A percentile compares a stretch with the other conserved stretches of the same genome.
phyloP scores from a whole-genome alignment of 2,888 invertebrate genomes.

The Lacanobia oleracea region DNA sequence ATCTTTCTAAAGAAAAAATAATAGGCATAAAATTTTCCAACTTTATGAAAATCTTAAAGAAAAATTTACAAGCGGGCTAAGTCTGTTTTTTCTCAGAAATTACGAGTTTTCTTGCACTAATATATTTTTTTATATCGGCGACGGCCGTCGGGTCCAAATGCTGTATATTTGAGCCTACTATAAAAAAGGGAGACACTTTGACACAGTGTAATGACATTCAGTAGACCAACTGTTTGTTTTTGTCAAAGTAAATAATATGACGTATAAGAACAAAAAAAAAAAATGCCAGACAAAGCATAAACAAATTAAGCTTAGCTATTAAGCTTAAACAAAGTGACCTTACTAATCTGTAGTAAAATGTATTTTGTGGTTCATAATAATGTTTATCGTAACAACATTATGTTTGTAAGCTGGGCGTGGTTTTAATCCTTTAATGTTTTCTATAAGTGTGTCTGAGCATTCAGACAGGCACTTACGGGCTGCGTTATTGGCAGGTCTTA shows the following conservation, averaged over 20 bases:
- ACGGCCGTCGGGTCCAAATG: constrained; percentile 7
- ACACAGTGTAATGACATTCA: constrained; percentile 23
- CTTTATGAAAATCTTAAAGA: constrained; percentile 5
- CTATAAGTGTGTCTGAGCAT: not conserved
- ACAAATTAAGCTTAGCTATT: not conserved
- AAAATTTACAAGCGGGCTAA: constrained; percentile 17
- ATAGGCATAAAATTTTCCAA: not conserved
- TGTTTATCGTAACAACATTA: not conserved
- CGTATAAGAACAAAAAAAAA: not conserved
- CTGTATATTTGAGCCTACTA: constrained; percentile 33
- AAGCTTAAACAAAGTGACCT: too few species aligned
- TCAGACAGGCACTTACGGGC: not conserved
- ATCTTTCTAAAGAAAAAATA: not conserved
- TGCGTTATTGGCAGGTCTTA: not conserved
- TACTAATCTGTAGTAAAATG: not conserved
- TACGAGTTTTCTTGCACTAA: constrained; percentile 10
- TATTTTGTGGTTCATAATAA: not conserved
- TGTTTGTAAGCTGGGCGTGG: too few species aligned
- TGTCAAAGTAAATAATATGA: not conserved
- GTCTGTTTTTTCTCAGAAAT: constrained; percentile 14
- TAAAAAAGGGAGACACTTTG: constrained; percentile 2
- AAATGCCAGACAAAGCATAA: not conserved
- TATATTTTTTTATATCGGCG: constrained; percentile 38
- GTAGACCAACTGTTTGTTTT: not conserved
- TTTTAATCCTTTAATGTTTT: not conserved